Evolutionary conservation across 2,888 invertebrate genomes (phyloP).

Genomic region (Mechanitis mazaeus): DNA sequence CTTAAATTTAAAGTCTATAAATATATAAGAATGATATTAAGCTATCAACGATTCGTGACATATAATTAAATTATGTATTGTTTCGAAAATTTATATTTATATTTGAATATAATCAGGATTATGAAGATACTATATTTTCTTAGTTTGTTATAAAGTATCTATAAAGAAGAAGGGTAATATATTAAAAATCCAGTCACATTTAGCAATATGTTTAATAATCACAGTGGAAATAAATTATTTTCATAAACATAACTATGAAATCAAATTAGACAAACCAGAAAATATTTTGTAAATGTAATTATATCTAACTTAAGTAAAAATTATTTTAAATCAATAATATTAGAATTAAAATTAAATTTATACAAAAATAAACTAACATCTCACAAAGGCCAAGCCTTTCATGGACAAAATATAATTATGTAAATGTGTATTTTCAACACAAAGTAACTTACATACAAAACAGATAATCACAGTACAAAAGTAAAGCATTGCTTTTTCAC

Average conservation of each 20-base stretch:
- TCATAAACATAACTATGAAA: conserved; percentile 53
- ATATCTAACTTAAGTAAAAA: conserved; percentile 23
- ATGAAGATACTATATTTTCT: too few relatives aligned
- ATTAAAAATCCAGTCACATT: not conserved
- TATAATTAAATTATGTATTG: too few relatives aligned
- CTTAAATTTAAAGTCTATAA: too few relatives aligned
- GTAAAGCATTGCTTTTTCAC: conserved; percentile 71
- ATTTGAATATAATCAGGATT: too few relatives aligned
- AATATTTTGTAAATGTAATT: conserved; percentile 11
- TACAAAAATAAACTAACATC: conserved; percentile 49
- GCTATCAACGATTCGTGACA: too few relatives aligned
- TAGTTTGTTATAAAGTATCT: not conserved
- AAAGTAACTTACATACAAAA: conserved; percentile 58
- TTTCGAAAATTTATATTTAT: too few relatives aligned
- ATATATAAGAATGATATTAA: too few relatives aligned
- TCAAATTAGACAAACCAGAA: conserved; percentile 38
- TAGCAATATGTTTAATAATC: conserved; percentile 42
- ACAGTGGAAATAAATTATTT: conserved; percentile 67
- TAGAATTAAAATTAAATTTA: conserved; percentile 26
- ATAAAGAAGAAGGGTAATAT: not conserved
- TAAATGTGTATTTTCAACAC: conserved; percentile 46
- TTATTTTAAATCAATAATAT: conserved; percentile 26
- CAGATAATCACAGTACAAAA: conserved; percentile 74
- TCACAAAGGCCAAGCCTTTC: conserved; percentile 54
- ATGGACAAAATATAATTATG: conserved; percentile 21